Evolutionary conservation across 2,113 vertebrate genomes (phyloP).

Genomic region (Lucifuga dentata): DNA sequence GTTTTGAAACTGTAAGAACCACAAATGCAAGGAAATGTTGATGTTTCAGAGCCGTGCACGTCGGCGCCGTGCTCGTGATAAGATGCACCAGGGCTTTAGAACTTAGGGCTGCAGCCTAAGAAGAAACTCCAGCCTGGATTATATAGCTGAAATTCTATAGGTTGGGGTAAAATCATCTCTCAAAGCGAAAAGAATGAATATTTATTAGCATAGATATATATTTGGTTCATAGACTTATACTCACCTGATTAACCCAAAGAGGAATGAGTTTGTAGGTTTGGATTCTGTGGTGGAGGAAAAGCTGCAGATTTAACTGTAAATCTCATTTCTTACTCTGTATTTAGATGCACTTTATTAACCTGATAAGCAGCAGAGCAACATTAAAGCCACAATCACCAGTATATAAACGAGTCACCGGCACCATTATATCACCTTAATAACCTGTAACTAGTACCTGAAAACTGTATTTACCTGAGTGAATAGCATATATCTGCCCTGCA

Average conservation of each 20-base stretch:
- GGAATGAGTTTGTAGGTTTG: background rate
- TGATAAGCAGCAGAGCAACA: background rate
- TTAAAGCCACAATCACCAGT: constrained; percentile 1
- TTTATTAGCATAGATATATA: constrained; percentile 18
- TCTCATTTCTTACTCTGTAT: background rate
- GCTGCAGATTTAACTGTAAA: background rate
- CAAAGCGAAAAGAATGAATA: constrained; percentile 22
- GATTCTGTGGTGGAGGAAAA: background rate
- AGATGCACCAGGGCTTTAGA: too few relatives aligned
- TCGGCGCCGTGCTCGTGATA: too few relatives aligned
- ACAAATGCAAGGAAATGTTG: too few relatives aligned
- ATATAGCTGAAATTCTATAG: background rate
- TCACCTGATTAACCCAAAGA: constrained; percentile 12
- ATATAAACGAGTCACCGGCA: background rate
- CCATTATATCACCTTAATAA: constrained; percentile 18
- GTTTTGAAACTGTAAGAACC: too few relatives aligned
- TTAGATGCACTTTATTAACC: constrained; percentile 34
- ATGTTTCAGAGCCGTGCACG: too few relatives aligned
- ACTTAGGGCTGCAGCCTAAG: too few relatives aligned
- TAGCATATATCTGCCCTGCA: background rate
- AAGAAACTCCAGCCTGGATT: background rate
- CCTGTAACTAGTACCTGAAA: background rate
- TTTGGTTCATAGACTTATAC: background rate
- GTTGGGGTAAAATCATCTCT: constrained; percentile 38
- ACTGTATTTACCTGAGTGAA: constrained; percentile 14